Evolutionary conservation across 2,113 vertebrate species (phyloP), one percentile per base, ranked within the genome.

Genomic region (Mesocricetus auratus): DNA sequence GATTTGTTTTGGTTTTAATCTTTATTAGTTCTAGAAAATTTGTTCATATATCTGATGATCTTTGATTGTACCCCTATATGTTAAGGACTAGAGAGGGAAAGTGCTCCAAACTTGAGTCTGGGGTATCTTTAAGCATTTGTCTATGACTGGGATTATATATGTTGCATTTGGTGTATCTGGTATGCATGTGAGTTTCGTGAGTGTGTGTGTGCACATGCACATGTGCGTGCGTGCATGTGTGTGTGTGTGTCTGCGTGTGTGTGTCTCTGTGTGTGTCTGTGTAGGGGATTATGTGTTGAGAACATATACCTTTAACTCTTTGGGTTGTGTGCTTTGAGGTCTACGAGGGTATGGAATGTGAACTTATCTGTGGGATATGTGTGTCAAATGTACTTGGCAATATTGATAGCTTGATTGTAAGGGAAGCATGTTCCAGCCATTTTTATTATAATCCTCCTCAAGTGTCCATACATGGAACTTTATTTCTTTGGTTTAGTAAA

Each of bases 11-110:
- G 2, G 5, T n/a, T 60, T 89, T 62, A 50, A 12, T 50, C 47
- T n/a, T n/a, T n/a, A 83, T 78, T 88, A 45, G 19, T 79, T 90
- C 69, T 33, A n/a, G 5, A 93, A 83, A 47, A 88, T 88, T 71
- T 71, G 73, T 45, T 88, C 42, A 53, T 19, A 7, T 73, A 60
- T 58, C 17, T 88, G 53, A 29, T 83, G 92, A 13, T 24, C 5
- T 73, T 95, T 89, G 31, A 66, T n/a, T 94, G 36, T 8, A 31
- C 31, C 66, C 71, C 75, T 7, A 21, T 36, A 74, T 89, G 74
- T 64, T 94, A 82, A 86, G 78, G 75, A 94, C 21, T 39, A 50
- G 75, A 26, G 26, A 2, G 11, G 8, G n/a, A 36, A 83, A 62
- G 3, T 93, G 50, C 50, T 90, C 71, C 4, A 39, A 71, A 79